These are phyloP conservation scores for Clavelina lepadiformis DNA, from an alignment of 23 tunicate species.

Conservation along the genomic window DNA sequence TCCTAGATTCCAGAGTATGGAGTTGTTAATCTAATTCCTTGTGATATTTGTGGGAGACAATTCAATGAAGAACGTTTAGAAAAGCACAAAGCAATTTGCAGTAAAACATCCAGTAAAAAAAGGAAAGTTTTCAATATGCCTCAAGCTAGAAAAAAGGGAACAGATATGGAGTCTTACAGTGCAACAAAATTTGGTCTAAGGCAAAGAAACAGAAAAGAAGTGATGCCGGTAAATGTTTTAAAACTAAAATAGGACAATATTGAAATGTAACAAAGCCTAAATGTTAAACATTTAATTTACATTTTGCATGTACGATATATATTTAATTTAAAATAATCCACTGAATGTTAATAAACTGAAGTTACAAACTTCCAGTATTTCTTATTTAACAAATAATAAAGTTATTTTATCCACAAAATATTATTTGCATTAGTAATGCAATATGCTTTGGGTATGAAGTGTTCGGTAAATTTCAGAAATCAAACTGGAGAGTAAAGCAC, in stretches of 20 bases:
- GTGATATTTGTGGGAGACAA: constrained; percentile 83
- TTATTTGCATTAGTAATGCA: no score
- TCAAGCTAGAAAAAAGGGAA: constrained; percentile 79
- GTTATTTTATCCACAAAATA: no score
- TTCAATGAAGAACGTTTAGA: constrained; percentile 58
- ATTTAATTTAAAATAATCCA: neutral
- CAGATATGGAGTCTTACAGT: constrained; percentile 70
- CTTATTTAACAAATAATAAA: no score
- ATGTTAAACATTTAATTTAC: no score
- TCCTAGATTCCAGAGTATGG: constrained; percentile 9
- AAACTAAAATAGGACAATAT: no score
- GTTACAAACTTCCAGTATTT: neutral
- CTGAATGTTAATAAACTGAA: neutral
- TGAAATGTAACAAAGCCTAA: no score
- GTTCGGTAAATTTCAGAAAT: constrained; percentile 49
- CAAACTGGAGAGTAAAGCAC: constrained; percentile 77
- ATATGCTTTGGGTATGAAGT: no score
- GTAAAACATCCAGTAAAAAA: constrained; percentile 59
- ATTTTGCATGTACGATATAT: no score
- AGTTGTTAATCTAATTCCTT: constrained; percentile 35
- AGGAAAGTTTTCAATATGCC: constrained; percentile 86
- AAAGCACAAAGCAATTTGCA: constrained; percentile 65
- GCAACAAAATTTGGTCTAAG: no score
- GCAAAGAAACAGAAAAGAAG: no score
- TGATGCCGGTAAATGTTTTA: no score